Conservation (phyloP, 2,888 invertebrate genomes). For the Melanargia galathea region DNA sequence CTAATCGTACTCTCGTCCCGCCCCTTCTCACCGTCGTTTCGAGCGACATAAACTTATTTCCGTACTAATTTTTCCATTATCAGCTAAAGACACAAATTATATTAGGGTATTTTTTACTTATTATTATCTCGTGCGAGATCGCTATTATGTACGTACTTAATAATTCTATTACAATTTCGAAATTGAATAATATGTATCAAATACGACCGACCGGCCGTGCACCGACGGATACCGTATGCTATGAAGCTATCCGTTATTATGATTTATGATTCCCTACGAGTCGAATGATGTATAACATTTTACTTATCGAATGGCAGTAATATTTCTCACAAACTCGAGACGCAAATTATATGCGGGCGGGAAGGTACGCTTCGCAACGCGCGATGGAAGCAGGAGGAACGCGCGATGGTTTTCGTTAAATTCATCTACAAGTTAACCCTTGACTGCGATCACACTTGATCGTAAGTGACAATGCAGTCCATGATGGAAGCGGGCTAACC, state of each 20-base stretch:
- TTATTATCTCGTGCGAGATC: slow-evolving; percentile 75
- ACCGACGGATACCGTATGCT: slow-evolving; percentile 74
- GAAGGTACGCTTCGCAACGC: slow-evolving; percentile 7
- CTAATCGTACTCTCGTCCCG: slow-evolving; percentile 40
- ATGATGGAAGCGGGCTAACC: no score
- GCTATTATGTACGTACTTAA: slow-evolving; percentile 77
- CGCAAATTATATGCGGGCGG: slow-evolving; percentile 44
- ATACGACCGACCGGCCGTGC: slow-evolving; percentile 78
- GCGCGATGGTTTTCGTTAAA: no score
- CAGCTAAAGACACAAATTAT: slow-evolving; percentile 81
- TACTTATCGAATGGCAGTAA: slow-evolving; percentile 81
- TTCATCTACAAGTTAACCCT: no score
- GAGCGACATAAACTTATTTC: slow-evolving; percentile 78
- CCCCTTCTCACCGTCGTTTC: slow-evolving; percentile 41
- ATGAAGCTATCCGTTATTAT: slow-evolving; percentile 66
- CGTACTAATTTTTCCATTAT: slow-evolving; percentile 76
- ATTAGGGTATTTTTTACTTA: slow-evolving; percentile 77
- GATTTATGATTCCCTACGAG: slow-evolving; percentile 65
- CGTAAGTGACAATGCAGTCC: no score
- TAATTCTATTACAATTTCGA: slow-evolving; percentile 80
- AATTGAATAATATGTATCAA: slow-evolving; percentile 80
- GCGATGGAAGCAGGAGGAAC: background rate
- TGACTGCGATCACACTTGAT: no score
- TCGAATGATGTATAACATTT: slow-evolving; percentile 69
- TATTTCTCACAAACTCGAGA: slow-evolving; percentile 68